These are phyloP conservation scores for Oryzias woworae DNA, from an alignment of 2,113 vertebrate species.

Conservation along the genomic window DNA sequence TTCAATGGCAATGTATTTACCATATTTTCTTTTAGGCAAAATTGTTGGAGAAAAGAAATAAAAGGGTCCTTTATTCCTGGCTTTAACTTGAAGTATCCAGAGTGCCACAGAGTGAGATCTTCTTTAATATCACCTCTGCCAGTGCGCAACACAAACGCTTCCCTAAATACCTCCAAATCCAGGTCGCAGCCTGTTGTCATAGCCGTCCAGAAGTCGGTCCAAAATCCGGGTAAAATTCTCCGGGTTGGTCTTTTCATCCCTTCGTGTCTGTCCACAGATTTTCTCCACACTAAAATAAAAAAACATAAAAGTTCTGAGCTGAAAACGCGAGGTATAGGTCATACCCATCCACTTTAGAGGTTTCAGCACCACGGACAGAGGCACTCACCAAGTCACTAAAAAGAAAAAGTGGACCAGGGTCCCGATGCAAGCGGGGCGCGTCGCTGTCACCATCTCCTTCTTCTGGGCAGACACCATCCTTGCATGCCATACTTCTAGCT, in stretches of 20 bases:
- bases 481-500: slow-evolving; percentile 93
- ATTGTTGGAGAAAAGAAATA: neutral
- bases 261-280: slow-evolving; percentile 83
- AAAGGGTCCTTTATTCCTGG: too few relatives aligned
- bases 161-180: slow-evolving; percentile 88
- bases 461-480: slow-evolving; percentile 90
- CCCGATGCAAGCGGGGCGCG: slow-evolving; percentile 80
- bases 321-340: neutral
- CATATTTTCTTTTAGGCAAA: neutral
- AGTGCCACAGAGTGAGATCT: too few relatives aligned
- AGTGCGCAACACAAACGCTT: neutral
- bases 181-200: slow-evolving; percentile 97
- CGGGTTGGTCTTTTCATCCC: slow-evolving; percentile 89
- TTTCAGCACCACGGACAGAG: slow-evolving; percentile 42
- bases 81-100: too few relatives aligned
- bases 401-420: slow-evolving; percentile 87
- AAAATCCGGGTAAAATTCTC: slow-evolving; percentile 98
- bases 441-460: slow-evolving; percentile 87
- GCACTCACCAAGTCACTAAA: slow-evolving; percentile 88
- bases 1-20: neutral
- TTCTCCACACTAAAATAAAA: slow-evolving; percentile 78
- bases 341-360: neutral
- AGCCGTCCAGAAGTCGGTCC: slow-evolving; percentile 95
- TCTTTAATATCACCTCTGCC: too few relatives aligned
- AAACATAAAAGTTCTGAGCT: slow-evolving; percentile 4